Conservation (phyloP, 1,140 invertebrate genomes). For the Trachymyrmex septentrionalis region DNA sequence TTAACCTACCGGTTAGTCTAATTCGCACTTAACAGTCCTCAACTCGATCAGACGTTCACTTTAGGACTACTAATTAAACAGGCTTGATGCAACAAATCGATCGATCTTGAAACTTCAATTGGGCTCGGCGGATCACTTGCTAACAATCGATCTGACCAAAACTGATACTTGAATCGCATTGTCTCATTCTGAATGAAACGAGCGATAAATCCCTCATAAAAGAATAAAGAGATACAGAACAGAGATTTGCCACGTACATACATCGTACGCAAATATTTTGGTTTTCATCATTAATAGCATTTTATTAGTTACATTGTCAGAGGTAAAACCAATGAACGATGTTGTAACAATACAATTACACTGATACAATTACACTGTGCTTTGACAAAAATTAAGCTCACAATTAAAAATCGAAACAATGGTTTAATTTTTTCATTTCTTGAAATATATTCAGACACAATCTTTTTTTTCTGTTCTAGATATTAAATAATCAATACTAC, state of each 20-base stretch:
- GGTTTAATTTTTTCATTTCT: neutral
- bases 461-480: neutral
- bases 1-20: neutral
- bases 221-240: neutral
- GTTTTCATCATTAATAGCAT: neutral
- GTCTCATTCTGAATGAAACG: neutral
- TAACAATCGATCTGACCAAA: neutral
- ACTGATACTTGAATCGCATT: neutral
- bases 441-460: neutral
- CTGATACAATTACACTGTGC: too few species aligned
- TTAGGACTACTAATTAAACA: constrained; percentile 35
- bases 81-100: neutral
- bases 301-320: neutral
- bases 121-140: neutral
- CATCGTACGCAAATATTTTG: neutral
- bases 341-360: neutral
- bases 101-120: constrained; percentile 29
- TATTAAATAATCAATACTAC: too few species aligned
- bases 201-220: constrained; percentile 1
- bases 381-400: neutral
- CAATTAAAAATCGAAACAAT: neutral
- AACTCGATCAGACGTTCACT: neutral
- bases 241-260: neutral
- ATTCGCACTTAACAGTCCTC: constrained; percentile 18
- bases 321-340: neutral